Evolutionary conservation across 1,140 invertebrate genomes (phyloP), one percentile per base, ranked within the genome.

Genomic region (Idris sp.): DNA sequence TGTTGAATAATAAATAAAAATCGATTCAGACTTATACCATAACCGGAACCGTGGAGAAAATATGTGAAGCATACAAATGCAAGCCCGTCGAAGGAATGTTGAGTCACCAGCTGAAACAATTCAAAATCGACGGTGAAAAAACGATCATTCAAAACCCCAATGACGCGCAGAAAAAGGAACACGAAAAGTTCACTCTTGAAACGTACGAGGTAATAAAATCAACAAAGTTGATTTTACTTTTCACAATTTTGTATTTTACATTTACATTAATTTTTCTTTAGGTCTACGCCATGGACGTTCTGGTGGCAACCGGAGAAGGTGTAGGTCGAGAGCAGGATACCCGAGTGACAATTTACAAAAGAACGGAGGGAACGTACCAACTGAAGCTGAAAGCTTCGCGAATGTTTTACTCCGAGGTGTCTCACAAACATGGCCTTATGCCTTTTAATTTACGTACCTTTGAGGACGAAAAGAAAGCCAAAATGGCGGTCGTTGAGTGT

Each of bases 11-110:
- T n/a, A n/a, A n/a, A n/a, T n/a, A n/a, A n/a, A n/a, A n/a, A n/a
- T n/a, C n/a, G n/a, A n/a, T 90, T 14, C 83, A 97, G 94, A 97
- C 96, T 48, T 96, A 97, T 84, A 91, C 92, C 56, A 94, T 99
- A 53, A 99, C 98, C 44, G 94, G 96, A 81, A 93, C 92, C 31
- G 95, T 99, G 41, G 95, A 97, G 85, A 98, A 98, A 89, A 93
- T 98, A 62, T 94, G 95, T 67, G 93, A 96, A 78, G 91, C 93
- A 16, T 99, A 92, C 87, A 95, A 97, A 76, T 99, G 97, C 87
- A 99, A 98, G 88, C 97, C 98, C 14, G 93, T 99, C 53, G 98
- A 99, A 89, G 97, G 98, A 48, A 99, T 99, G 97, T 89, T 99
- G 16, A 99, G 97, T 77, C 97, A 99, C 87, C 96, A 99, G 83